These are phyloP conservation scores for Calliphora vomitoria DNA, from an alignment of 2,888 invertebrate genomes.

Conservation along the genomic window DNA sequence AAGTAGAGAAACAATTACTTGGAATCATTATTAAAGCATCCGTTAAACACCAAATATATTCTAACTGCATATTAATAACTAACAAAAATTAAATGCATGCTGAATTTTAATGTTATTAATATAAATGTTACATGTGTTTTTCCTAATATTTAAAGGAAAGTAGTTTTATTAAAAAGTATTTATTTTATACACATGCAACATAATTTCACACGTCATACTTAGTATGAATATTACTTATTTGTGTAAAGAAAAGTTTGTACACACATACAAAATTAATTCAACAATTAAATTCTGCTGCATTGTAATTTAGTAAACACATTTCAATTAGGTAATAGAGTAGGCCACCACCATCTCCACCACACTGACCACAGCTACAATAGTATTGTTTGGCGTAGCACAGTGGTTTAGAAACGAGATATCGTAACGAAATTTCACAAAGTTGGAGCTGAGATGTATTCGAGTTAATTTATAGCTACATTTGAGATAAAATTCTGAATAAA, in stretches of 20 bases:
- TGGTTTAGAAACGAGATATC: too few species aligned
- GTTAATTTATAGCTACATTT: too few species aligned
- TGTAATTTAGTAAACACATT: constrained; percentile 64
- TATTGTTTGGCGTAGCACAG: not conserved
- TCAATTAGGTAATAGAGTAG: constrained; percentile 79
- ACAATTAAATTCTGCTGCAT: constrained; percentile 63
- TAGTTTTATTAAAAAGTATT: constrained; percentile 42
- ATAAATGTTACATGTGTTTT: constrained; percentile 4
- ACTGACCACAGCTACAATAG: constrained; percentile 67
- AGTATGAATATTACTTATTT: constrained; percentile 75
- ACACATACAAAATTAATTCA: constrained; percentile 43
- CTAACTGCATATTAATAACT: too few species aligned
- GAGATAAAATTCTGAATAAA: too few species aligned
- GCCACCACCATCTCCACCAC: constrained; percentile 63
- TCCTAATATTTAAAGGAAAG: constrained; percentile 4
- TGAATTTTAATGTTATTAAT: not conserved
- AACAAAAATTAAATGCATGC: too few species aligned
- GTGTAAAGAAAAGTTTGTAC: constrained; percentile 60
- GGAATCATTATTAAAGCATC: not conserved
- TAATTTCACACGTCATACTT: constrained; percentile 59
- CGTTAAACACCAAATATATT: too few species aligned
- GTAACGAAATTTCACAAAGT: too few species aligned
- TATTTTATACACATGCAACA: constrained; percentile 27
- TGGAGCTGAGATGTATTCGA: too few species aligned
- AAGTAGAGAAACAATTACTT: too few species aligned